Base-by-base conservation (phyloP, 2,113 vertebrate genomes). In the Piaya cayana region DNA sequence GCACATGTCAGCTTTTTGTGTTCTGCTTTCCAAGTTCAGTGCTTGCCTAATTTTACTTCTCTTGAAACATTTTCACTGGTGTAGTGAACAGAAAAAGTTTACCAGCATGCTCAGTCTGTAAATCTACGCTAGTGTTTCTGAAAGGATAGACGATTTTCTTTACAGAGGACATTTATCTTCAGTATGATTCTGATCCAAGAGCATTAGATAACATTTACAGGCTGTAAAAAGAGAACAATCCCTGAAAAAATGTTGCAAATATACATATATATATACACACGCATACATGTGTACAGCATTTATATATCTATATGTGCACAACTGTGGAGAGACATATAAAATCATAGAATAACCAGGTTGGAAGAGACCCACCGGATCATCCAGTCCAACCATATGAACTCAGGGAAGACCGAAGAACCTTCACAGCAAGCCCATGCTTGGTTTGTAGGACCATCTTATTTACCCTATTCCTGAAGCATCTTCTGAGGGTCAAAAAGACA, bases 81-180 rank as follows among this genome's bases (percentile, higher is more conserved):
- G 68, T 67, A 83, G 65, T 63, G 88, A 93, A 74, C 59, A 86
- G 92, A 92, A 94, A 91, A 95, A 88, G 32, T 92, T 90, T 82
- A 85, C 58, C 88, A 80, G 42, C 23, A 18, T 50, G 79, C 50
- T 82, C 78, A 85, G 75, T 77, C 75, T 90, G 63, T 88, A 80
- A 95, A 86, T 83, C 67, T 53, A 17, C 6, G 2, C 50, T 92
- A 1, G 21, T 74, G 71, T 74, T 87, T 88, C 68, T 74, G 85
- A 81, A 93, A 47, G 64, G 82, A 74, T 21, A 89, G 77, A 75
- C 71, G 55, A 59, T 72, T 93, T 88, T 94, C 86, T 87, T 83
- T 92, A 53, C 50, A 84, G 56, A 42, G 86, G 68, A 92, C 26
- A 45, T 85, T 90, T 65, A 17, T 89, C 93, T 94, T 65, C 76